Percentiles rank a stretch among this genome's conserved stretches.
Conservation (phyloP, 92 coral and sea anemone genomes). For the Scolanthus callimorphus region DNA sequence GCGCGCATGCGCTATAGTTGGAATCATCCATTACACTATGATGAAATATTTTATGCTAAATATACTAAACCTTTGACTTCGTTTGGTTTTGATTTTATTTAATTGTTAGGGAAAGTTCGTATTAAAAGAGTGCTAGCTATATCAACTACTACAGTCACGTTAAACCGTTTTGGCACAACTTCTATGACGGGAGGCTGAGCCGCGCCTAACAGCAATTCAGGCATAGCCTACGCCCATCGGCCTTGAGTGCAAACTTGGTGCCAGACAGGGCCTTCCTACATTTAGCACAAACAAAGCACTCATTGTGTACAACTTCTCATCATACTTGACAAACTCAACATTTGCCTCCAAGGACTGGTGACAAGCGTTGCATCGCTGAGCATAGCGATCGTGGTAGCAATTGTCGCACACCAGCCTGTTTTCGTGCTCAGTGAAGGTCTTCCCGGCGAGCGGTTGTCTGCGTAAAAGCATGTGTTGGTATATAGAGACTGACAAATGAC, state of each 20-base stretch:
- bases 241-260: slow-evolving; percentile 74
- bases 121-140: too few species aligned
- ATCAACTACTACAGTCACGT: too few species aligned
- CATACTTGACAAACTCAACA: slow-evolving; percentile 97
- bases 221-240: slow-evolving; percentile 54
- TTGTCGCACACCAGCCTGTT: slow-evolving; percentile 73
- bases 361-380: slow-evolving; percentile 87
- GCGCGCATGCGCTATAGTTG: too few species aligned
- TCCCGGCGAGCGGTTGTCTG: slow-evolving; percentile 86
- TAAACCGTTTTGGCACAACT: too few species aligned
- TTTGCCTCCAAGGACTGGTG: slow-evolving; percentile 77
- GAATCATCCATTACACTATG: too few species aligned
- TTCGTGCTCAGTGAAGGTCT: slow-evolving; percentile 91
- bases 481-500: too few species aligned
- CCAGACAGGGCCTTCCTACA: slow-evolving; percentile 83
- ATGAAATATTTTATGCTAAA: too few species aligned
- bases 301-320: slow-evolving; percentile 89
- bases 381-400: slow-evolving; percentile 89
- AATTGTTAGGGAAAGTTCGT: too few species aligned
- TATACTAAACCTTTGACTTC: too few species aligned
- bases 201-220: not conserved
- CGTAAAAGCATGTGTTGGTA: too few species aligned
- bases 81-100: too few species aligned
- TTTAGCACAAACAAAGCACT: slow-evolving; percentile 86
- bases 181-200: too few species aligned